Evolutionary conservation across 1,140 invertebrate species (phyloP).

Genomic region (Atta cephalotes): DNA sequence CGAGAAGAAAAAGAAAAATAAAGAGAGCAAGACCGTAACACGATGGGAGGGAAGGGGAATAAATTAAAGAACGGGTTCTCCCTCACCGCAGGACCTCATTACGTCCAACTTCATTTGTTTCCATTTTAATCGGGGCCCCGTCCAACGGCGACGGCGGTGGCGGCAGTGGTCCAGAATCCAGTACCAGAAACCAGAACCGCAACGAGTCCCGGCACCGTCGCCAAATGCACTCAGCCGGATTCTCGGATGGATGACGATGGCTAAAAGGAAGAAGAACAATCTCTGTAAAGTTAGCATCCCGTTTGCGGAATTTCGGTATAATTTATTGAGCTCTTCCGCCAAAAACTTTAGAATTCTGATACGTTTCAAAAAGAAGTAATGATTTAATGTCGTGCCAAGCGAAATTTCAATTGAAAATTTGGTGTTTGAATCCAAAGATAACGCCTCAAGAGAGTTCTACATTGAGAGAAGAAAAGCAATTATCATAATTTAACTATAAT

Average conservation of each 20-base stretch:
- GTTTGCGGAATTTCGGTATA: neutral
- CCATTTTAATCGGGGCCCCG: slow-evolving; percentile 79
- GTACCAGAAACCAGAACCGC: slow-evolving; percentile 75
- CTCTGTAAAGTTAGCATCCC: neutral
- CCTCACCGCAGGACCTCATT: slow-evolving; percentile 81
- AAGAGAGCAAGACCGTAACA: slow-evolving; percentile 55
- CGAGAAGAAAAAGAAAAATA: slow-evolving; percentile 54
- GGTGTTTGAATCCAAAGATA: neutral
- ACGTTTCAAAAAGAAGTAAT: neutral
- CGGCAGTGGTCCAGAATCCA: slow-evolving; percentile 72
- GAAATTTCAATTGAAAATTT: neutral
- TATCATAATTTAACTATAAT: too few species aligned
- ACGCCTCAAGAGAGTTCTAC: neutral
- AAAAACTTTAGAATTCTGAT: neutral
- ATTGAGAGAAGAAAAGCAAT: too few species aligned
- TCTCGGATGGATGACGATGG: slow-evolving; percentile 26
- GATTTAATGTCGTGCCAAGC: too few species aligned
- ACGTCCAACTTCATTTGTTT: slow-evolving; percentile 82
- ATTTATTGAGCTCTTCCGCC: neutral
- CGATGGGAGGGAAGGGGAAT: slow-evolving; percentile 73
- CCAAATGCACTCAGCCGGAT: slow-evolving; percentile 64
- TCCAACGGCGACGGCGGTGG: slow-evolving; percentile 41
- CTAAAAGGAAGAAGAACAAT: slow-evolving; percentile 7
- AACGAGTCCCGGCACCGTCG: slow-evolving; percentile 58
- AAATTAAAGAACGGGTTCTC: slow-evolving; percentile 84